Conservation (phyloP, 1,140 invertebrate genomes). For the Brachystomella parvula region DNA sequence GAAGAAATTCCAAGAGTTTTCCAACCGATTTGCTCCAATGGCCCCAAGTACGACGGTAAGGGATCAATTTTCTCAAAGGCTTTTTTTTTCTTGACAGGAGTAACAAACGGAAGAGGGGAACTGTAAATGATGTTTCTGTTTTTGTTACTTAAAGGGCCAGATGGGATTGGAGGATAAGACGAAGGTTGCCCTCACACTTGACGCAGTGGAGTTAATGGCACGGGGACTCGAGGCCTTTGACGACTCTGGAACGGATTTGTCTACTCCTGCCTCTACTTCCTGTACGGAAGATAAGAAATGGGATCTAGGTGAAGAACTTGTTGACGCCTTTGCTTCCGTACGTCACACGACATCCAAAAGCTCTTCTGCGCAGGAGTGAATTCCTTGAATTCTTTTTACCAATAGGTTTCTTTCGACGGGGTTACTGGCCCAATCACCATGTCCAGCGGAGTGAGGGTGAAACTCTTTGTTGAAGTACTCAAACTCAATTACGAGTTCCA, state of each 20-base stretch:
- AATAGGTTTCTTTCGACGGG: constrained; percentile 34
- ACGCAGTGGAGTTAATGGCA: constrained; percentile 35
- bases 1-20: constrained; percentile 34
- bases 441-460: constrained; percentile 29
- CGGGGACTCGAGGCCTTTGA: constrained; percentile 32
- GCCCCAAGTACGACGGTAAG: not conserved
- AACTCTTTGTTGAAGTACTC: constrained; percentile 30
- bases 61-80: constrained; percentile 1
- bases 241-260: constrained; percentile 24
- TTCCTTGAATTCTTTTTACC: no score
- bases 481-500: constrained; percentile 23
- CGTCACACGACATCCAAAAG: not conserved
- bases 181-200: constrained; percentile 33
- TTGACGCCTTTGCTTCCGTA: constrained; percentile 33
- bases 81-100: not conserved
- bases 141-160: constrained; percentile 3
- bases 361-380: no score
- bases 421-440: constrained; percentile 34
- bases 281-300: constrained; percentile 29
- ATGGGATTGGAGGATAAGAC: constrained; percentile 15
- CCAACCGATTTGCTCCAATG: constrained; percentile 22
- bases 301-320: constrained; percentile 37
- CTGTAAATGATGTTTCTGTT: not conserved
- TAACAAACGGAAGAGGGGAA: not conserved
- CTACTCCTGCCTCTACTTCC: constrained; percentile 25